Conservation (phyloP, 2,797 vertebrate genomes). For the Poecile montanus region DNA sequence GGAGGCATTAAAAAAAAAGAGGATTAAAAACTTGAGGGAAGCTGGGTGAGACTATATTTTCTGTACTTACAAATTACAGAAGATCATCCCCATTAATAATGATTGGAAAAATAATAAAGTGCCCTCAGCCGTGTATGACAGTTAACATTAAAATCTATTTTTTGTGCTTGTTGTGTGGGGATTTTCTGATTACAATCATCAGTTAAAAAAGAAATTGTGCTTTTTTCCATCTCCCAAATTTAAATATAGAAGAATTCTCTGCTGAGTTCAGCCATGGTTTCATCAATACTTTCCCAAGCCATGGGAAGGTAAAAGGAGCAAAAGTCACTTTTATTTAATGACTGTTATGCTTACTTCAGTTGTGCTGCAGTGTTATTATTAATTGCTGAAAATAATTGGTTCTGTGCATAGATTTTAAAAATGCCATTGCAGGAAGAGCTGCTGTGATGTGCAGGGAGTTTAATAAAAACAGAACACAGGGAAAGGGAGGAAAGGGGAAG, state of each 20-base stretch:
- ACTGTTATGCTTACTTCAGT: constrained; percentile 63
- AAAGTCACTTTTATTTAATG: constrained; percentile 72
- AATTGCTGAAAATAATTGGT: constrained; percentile 69
- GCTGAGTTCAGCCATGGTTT: constrained; percentile 70
- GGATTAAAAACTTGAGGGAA: constrained; percentile 28
- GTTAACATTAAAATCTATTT: constrained; percentile 39
- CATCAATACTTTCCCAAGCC: constrained; percentile 70
- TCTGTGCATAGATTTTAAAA: not conserved
- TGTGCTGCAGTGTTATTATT: constrained; percentile 61
- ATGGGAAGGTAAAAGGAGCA: constrained; percentile 73
- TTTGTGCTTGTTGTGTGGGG: constrained; percentile 28
- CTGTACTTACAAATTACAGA: constrained; percentile 14
- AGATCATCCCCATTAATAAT: constrained; percentile 53
- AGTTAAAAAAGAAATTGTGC: constrained; percentile 18
- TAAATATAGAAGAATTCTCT: constrained; percentile 42
- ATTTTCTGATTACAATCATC: constrained; percentile 49
- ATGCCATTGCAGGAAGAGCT: not conserved
- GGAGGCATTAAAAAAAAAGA: not conserved
- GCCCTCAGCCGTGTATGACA: not conserved
- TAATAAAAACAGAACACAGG: not conserved
- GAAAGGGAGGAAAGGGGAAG: not conserved
- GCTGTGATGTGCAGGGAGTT: not conserved
- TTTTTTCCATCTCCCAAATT: not conserved
- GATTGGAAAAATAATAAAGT: constrained; percentile 38
- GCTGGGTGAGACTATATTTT: not conserved